Conservation (phyloP, 1,140 invertebrate species). For the Achatina immaculata region DNA sequence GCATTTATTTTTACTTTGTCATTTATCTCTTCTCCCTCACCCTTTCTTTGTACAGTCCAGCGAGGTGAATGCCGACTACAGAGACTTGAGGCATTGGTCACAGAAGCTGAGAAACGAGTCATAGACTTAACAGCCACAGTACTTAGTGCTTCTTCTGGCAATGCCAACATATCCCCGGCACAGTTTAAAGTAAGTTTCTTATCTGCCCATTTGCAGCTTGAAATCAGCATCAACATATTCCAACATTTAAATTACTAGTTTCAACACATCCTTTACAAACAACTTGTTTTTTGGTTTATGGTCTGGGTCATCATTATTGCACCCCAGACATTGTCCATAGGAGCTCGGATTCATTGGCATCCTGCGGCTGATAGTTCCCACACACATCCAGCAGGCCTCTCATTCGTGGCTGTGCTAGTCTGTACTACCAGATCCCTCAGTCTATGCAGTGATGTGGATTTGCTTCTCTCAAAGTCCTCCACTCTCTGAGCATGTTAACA, state of each 20-base stretch:
- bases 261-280: neutral
- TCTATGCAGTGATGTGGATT: too few relatives aligned
- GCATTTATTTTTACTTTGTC: too few relatives aligned
- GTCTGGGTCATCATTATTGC: too few relatives aligned
- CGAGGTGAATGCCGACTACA: conserved; percentile 58
- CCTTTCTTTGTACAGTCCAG: conserved; percentile 67
- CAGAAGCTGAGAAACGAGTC: conserved; percentile 80
- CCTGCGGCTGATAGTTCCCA: too few relatives aligned
- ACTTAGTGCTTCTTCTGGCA: conserved; percentile 60
- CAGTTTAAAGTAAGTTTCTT: conserved; percentile 58
- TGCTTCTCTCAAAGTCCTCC: too few relatives aligned
- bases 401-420: too few relatives aligned
- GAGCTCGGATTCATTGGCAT: neutral
- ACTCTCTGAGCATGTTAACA: too few relatives aligned
- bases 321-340: neutral
- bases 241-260: too few relatives aligned
- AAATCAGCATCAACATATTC: neutral
- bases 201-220: neutral
- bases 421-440: too few relatives aligned
- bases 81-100: conserved; percentile 79
- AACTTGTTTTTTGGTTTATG: too few relatives aligned
- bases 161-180: conserved; percentile 55
- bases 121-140: conserved; percentile 68
- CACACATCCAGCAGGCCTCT: too few relatives aligned
- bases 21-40: too few relatives aligned